Base-by-base conservation (phyloP, 1,140 invertebrate species). In the Saccostrea echinata region DNA sequence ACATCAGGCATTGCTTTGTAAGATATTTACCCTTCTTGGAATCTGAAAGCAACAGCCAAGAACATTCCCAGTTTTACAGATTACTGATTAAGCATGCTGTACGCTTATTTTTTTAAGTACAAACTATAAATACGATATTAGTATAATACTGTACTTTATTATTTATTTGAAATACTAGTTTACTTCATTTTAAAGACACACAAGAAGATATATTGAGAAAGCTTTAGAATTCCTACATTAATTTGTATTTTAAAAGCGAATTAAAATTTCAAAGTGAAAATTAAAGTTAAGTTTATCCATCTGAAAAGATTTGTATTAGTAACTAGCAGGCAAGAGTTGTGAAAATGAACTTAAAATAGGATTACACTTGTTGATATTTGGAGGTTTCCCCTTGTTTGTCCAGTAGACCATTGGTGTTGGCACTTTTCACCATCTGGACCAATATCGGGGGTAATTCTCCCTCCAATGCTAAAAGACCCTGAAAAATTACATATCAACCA, bases 341-440 rank as follows among this genome's bases (percentile, higher is more conserved):
- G 55, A 61, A n/a, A 61, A 6, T 21, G n/a, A n/a, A n/a, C n/a
- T n/a, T 2, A 43, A 83, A 83, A 83, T 6, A 11, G 9, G 96
- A 97, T 97, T 95, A 98, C 98, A 98, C 97, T 94, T 98, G 98
- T 94, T 99, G 98, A 94, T 97, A 98, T 95, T 99, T 99, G 92
- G 97, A 98, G 30, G 98, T 98, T 95, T 99, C 98, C 93, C 98
- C 98, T 94, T 99, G 99, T 94, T 99, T 99, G 94, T 99, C 99
- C 43, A 99, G 95, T 16, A 99, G 94, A 4, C 99, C 99, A 95
- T 99, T 99, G 0, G 99, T 99, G 93, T 99, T 99, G 1, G 99
- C 99, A 92, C 98, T 99, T 95, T 99, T 99, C 0, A 99, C 99
- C 99, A 99, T 99, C 95, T 99, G 99, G 18, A 99, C 98, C 21